phyloP scores from a whole-genome alignment of 2,888 invertebrate genomes.

The Noctua comes region DNA sequence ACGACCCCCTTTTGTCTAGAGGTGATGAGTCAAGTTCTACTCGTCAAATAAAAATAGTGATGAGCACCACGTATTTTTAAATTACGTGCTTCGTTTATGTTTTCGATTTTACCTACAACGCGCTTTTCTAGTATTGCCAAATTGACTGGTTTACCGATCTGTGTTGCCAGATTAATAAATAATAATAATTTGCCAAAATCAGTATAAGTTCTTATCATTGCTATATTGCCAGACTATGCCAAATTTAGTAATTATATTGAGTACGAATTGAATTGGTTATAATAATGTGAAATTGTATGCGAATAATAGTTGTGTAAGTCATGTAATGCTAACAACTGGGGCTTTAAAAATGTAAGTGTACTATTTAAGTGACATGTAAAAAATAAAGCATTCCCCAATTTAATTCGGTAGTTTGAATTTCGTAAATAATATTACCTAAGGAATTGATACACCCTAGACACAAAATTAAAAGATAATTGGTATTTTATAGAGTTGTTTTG shows the following conservation, averaged over 20 bases:
- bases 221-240: constrained; percentile 62
- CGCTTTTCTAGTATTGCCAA: constrained; percentile 34
- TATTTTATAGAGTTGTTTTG: constrained; percentile 2
- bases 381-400: constrained; percentile 63
- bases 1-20: constrained; percentile 31
- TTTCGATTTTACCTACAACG: background rate
- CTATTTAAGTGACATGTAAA: constrained; percentile 59
- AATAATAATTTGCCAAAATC: constrained; percentile 29
- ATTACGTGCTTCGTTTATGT: background rate
- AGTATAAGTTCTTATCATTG: constrained; percentile 36
- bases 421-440: constrained; percentile 36
- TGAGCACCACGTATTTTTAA: background rate
- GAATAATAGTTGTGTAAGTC: constrained; percentile 55
- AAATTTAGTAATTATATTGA: constrained; percentile 47
- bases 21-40: constrained; percentile 34
- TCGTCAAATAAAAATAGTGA: constrained; percentile 21
- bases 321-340: constrained; percentile 55
- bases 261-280: constrained; percentile 57
- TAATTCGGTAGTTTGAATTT: constrained; percentile 60
- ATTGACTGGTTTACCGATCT: constrained; percentile 32
- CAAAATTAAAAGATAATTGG: background rate
- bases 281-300: constrained; percentile 61
- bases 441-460: constrained; percentile 18
- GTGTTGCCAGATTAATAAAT: constrained; percentile 42
- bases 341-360: constrained; percentile 56